A percentile compares a stretch with the other conserved stretches of the same genome.
phyloP scores from a whole-genome alignment of 2,797 vertebrate species.

The Picus viridis region DNA sequence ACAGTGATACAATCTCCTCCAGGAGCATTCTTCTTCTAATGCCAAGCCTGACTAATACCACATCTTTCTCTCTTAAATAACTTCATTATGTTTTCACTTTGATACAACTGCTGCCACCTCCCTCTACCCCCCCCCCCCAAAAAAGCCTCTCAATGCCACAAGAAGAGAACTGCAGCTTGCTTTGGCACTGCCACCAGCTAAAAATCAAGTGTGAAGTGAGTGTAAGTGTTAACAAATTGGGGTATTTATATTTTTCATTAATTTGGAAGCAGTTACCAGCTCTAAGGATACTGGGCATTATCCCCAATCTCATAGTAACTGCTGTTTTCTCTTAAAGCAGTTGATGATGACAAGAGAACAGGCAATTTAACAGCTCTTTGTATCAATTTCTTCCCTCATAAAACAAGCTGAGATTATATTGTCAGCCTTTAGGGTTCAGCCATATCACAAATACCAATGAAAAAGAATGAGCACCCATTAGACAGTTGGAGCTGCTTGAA shows the following conservation, averaged over 20 bases:
- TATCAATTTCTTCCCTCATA: background rate
- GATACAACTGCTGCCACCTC: background rate
- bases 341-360: background rate
- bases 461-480: background rate
- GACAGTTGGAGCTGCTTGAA: background rate
- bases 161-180: background rate
- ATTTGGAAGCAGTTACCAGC: background rate
- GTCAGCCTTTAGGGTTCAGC: background rate
- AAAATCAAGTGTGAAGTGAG: background rate
- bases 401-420: background rate
- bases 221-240: background rate
- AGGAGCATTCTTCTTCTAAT: background rate
- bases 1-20: background rate
- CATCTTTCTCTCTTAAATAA: background rate
- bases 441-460: background rate
- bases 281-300: background rate
- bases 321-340: background rate
- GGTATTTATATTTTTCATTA: background rate
- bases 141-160: background rate
- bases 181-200: background rate
- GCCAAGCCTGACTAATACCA: background rate
- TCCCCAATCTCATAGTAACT: background rate
- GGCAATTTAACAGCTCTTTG: background rate
- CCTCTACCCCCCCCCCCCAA: accelerated
- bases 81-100: background rate